These are phyloP conservation scores for Seriola aureovittata DNA, from an alignment of 2,113 vertebrate species.

Conservation along the genomic window DNA sequence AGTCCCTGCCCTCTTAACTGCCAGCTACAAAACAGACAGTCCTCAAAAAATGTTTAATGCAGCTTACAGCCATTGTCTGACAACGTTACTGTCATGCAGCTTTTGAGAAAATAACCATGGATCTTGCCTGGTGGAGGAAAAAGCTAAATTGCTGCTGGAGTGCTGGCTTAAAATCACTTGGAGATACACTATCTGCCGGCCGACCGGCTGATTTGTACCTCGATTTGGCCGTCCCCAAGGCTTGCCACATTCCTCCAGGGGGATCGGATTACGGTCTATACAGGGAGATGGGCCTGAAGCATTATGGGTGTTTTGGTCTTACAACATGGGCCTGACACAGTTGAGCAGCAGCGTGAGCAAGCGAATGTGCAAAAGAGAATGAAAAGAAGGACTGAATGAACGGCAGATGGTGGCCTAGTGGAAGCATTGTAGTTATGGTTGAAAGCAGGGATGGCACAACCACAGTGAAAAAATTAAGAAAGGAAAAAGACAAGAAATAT, in stretches of 20 bases:
- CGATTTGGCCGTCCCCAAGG: slow-evolving; percentile 69
- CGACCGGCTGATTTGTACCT: slow-evolving; percentile 72
- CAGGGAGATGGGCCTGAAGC: slow-evolving; percentile 68
- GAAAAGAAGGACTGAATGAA: slow-evolving; percentile 53
- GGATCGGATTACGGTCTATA: slow-evolving; percentile 78
- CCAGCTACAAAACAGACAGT: slow-evolving; percentile 57
- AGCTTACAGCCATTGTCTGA: slow-evolving; percentile 36
- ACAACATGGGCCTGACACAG: slow-evolving; percentile 56
- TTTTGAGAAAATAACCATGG: slow-evolving; percentile 36
- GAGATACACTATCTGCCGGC: slow-evolving; percentile 62
- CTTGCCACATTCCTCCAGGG: slow-evolving; percentile 73
- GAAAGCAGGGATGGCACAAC: slow-evolving; percentile 30
- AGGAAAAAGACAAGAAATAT: slow-evolving; percentile 35
- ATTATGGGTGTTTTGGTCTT: slow-evolving; percentile 66
- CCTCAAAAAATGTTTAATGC: slow-evolving; percentile 44
- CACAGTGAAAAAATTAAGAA: slow-evolving; percentile 30
- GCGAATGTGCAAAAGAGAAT: slow-evolving; percentile 29
- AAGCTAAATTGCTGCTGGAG: slow-evolving; percentile 40
- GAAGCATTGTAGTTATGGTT: slow-evolving; percentile 31
- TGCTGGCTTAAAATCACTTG: slow-evolving; percentile 61
- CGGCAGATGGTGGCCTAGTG: slow-evolving; percentile 34
- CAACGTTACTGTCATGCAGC: slow-evolving; percentile 16
- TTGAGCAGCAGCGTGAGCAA: slow-evolving; percentile 36
- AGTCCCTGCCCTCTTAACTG: slow-evolving; percentile 53
- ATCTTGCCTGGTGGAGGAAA: slow-evolving; percentile 7